Evolutionary conservation across 2,888 invertebrate species (phyloP).

Genomic region (Selenia dentaria): DNA sequence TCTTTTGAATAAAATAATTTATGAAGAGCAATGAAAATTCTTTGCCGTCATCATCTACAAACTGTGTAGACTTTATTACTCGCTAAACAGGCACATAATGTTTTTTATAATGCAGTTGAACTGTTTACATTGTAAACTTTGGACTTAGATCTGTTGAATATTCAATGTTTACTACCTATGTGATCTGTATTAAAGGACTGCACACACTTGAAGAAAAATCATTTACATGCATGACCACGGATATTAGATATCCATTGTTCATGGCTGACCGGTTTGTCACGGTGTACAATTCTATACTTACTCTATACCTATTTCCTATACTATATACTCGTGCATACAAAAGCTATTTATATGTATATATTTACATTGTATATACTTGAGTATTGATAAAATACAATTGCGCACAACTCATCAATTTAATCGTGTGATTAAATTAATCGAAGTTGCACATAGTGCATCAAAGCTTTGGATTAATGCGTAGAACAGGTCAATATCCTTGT

Average conservation of each 20-base stretch:
- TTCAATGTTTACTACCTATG: conserved; percentile 14
- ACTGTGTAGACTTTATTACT: conserved; percentile 1
- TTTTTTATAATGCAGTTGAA: conserved; percentile 14
- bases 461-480: conserved; percentile 14
- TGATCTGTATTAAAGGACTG: conserved; percentile 1
- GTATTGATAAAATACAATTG: no score
- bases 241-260: neutral
- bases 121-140: conserved; percentile 4
- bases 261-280: neutral
- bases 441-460: conserved; percentile 5
- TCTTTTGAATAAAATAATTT: conserved; percentile 10
- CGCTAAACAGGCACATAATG: conserved; percentile 8
- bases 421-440: conserved; percentile 8
- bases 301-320: neutral
- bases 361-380: no score
- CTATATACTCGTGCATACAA: no score
- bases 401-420: no score
- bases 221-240: neutral
- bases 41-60: conserved; percentile 1
- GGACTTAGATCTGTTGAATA: conserved; percentile 14
- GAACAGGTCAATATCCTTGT: conserved; percentile 28
- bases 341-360: no score
- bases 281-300: neutral
- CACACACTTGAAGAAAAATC: neutral
- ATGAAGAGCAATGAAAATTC: conserved; percentile 5